These are phyloP conservation scores for Bombus sylvicola DNA, from an alignment of 1,140 invertebrate genomes.

Conservation along the genomic window DNA sequence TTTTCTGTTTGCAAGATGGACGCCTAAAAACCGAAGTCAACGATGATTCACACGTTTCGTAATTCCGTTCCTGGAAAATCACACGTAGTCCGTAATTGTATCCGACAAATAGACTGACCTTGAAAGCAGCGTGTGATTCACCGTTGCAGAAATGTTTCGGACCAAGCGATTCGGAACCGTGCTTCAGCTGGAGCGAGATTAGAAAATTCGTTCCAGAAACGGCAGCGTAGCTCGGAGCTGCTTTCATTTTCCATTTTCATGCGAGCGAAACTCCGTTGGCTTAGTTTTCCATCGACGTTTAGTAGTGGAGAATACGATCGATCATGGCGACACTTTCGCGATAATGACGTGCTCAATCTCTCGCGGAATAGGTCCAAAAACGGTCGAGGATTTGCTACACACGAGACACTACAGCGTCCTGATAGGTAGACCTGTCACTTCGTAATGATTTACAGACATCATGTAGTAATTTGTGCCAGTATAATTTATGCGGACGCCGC, in stretches of 20 bases:
- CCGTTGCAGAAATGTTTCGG: slow-evolving; percentile 43
- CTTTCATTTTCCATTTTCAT: slow-evolving; percentile 32
- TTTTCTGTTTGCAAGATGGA: background rate
- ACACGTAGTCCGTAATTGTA: slow-evolving; percentile 24
- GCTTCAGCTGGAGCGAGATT: background rate
- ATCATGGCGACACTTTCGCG: slow-evolving; percentile 46
- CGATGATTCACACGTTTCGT: slow-evolving; percentile 56
- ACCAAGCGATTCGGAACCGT: slow-evolving; percentile 2
- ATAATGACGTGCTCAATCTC: slow-evolving; percentile 5
- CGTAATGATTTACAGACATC: too few species aligned
- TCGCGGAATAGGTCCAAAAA: background rate
- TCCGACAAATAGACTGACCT: slow-evolving; percentile 35
- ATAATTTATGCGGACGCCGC: slow-evolving; percentile 30
- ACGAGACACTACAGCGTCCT: background rate
- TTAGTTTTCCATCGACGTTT: background rate
- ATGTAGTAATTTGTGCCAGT: background rate
- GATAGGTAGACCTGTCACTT: background rate
- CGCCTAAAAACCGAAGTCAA: slow-evolving; percentile 5
- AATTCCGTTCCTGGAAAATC: slow-evolving; percentile 56
- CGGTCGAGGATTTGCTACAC: background rate
- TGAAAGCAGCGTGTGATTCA: slow-evolving; percentile 58
- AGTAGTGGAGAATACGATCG: background rate
- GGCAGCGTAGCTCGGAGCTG: background rate
- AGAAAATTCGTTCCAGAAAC: slow-evolving; percentile 24
- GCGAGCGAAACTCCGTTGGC: background rate